Percentiles rank a stretch among this genome's conserved stretches.
Conservation (phyloP, 2,888 invertebrate species). For the Ecdyonurus torrentis region DNA sequence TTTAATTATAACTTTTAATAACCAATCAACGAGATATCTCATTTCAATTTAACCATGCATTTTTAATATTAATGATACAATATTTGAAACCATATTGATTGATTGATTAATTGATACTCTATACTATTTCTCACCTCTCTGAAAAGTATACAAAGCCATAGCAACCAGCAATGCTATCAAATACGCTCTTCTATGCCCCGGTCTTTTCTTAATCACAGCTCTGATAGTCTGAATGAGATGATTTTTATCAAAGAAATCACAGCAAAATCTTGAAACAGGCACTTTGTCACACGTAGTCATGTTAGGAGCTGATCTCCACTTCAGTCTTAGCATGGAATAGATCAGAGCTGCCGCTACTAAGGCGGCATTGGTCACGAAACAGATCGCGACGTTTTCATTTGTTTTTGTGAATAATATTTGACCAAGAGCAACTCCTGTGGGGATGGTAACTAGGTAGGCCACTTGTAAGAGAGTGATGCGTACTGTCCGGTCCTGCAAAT, state of each 20-base stretch:
- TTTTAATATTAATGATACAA: too few species aligned
- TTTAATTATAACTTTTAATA: too few species aligned
- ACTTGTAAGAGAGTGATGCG: slow-evolving; percentile 69
- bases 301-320: slow-evolving; percentile 47
- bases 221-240: slow-evolving; percentile 40
- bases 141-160: slow-evolving; percentile 67
- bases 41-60: too few species aligned
- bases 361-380: slow-evolving; percentile 53
- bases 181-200: slow-evolving; percentile 38
- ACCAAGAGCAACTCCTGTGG: slow-evolving; percentile 62
- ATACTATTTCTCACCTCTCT: slow-evolving; percentile 46
- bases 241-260: slow-evolving; percentile 53
- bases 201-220: slow-evolving; percentile 42
- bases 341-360: slow-evolving; percentile 43
- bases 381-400: slow-evolving; percentile 45
- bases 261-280: slow-evolving; percentile 28
- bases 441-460: slow-evolving; percentile 67
- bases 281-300: neutral
- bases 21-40: too few species aligned
- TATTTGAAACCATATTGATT: too few species aligned
- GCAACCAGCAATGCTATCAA: slow-evolving; percentile 50
- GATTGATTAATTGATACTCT: too few species aligned
- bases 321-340: slow-evolving; percentile 42
- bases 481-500: slow-evolving; percentile 48
- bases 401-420: slow-evolving; percentile 32